Evolutionary conservation across 2,113 vertebrate genomes (phyloP).

Genomic region (Galeopterus variegatus): DNA sequence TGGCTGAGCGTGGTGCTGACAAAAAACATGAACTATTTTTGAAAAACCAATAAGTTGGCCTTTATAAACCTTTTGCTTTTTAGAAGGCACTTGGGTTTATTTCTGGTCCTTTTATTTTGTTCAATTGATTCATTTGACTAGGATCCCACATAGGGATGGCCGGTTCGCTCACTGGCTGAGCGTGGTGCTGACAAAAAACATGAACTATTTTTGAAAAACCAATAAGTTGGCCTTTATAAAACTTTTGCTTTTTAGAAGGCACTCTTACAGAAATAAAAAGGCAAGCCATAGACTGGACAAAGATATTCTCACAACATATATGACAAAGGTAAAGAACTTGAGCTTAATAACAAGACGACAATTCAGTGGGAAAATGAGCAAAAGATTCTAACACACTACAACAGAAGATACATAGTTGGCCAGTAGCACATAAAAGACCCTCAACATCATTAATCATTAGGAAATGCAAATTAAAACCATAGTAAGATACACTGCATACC

Average conservation of each 20-base stretch:
- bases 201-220: neutral
- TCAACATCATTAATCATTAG: neutral
- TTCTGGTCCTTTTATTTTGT: no score
- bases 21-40: neutral
- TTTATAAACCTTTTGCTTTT: neutral
- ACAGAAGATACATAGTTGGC: neutral
- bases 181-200: no score
- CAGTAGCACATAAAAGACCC: neutral
- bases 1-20: no score
- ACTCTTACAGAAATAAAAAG: neutral
- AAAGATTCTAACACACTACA: neutral
- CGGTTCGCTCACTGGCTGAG: no score
- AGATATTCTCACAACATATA: neutral
- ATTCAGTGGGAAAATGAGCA: neutral
- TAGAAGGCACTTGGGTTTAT: neutral
- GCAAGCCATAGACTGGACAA: neutral
- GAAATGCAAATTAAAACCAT: conserved; percentile 13
- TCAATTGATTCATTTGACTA: no score
- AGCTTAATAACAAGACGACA: neutral
- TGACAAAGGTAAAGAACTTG: neutral
- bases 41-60: neutral
- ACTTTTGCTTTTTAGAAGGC: neutral
- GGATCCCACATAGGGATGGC: no score
- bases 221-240: neutral
- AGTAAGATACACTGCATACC: neutral